A percentile compares a stretch with the other conserved stretches of the same genome.
These are phyloP conservation scores for Syrista parreyssii DNA, from an alignment of 2,888 invertebrate species.

Conservation along the genomic window DNA sequence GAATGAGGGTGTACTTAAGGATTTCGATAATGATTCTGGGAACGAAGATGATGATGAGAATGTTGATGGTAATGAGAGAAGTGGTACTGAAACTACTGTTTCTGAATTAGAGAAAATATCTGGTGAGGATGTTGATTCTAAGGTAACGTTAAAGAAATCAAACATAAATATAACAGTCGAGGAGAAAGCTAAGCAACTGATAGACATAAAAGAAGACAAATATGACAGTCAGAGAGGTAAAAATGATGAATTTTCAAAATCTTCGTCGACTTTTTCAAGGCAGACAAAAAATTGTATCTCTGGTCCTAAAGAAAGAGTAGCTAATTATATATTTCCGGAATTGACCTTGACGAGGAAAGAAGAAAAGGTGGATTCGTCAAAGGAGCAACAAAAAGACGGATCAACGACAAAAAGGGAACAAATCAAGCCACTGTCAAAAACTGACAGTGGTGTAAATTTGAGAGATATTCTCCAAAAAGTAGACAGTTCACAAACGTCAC, in stretches of 20 bases:
- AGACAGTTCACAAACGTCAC: slow-evolving; percentile 46
- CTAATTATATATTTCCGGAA: slow-evolving; percentile 38
- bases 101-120: neutral
- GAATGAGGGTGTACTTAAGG: slow-evolving; percentile 56
- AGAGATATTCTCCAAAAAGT: slow-evolving; percentile 57
- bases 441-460: slow-evolving; percentile 47
- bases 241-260: neutral
- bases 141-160: neutral
- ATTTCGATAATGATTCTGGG: slow-evolving; percentile 55
- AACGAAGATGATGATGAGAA: slow-evolving; percentile 56
- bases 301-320: slow-evolving; percentile 24
- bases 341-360: slow-evolving; percentile 12
- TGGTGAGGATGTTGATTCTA: neutral
- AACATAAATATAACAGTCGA: slow-evolving; percentile 50
- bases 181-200: slow-evolving; percentile 61
- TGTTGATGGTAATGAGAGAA: slow-evolving; percentile 21
- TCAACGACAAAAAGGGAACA: neutral
- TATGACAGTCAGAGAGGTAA: slow-evolving; percentile 35
- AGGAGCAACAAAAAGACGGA: neutral
- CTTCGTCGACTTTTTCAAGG: neutral
- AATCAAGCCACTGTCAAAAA: slow-evolving; percentile 1
- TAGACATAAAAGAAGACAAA: slow-evolving; percentile 29
- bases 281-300: slow-evolving; percentile 1
- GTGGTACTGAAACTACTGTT: neutral
- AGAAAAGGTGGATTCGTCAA: slow-evolving; percentile 10